Evolutionary conservation across 2,797 vertebrate genomes (phyloP).

Genomic region (Ambastaia sidthimunki): DNA sequence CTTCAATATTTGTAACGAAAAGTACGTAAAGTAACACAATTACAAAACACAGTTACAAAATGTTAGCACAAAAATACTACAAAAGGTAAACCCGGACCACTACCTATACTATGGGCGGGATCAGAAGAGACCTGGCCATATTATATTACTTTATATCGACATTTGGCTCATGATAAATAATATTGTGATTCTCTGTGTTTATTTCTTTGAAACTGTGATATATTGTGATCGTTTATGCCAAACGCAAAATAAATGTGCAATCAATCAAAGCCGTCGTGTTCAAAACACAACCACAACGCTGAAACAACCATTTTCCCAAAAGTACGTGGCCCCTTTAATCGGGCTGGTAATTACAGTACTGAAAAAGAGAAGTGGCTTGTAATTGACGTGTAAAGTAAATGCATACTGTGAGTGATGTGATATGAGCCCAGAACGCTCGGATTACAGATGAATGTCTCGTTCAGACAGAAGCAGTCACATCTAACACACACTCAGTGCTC

Average conservation of each 20-base stretch:
- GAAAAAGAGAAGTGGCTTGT: conserved; percentile 8
- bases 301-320: background rate
- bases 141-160: background rate
- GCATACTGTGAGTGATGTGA: conserved; percentile 15
- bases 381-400: conserved; percentile 44
- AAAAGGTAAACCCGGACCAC: too few species aligned
- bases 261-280: background rate
- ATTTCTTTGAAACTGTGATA: background rate
- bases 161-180: background rate
- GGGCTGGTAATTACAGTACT: conserved; percentile 33
- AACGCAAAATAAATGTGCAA: background rate
- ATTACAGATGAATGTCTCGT: conserved; percentile 27
- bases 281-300: background rate
- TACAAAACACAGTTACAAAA: too few species aligned
- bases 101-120: too few species aligned
- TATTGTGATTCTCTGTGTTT: background rate
- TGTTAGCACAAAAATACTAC: too few species aligned
- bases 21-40: too few species aligned
- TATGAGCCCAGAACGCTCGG: conserved; percentile 30
- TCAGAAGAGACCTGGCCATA: too few species aligned
- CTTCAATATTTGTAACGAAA: too few species aligned
- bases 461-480: background rate
- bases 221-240: background rate
- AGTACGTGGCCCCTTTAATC: background rate
- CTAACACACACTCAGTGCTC: background rate